phyloP scores from a whole-genome alignment of 2,113 vertebrate genomes.

The Ranitomeya imitator region DNA sequence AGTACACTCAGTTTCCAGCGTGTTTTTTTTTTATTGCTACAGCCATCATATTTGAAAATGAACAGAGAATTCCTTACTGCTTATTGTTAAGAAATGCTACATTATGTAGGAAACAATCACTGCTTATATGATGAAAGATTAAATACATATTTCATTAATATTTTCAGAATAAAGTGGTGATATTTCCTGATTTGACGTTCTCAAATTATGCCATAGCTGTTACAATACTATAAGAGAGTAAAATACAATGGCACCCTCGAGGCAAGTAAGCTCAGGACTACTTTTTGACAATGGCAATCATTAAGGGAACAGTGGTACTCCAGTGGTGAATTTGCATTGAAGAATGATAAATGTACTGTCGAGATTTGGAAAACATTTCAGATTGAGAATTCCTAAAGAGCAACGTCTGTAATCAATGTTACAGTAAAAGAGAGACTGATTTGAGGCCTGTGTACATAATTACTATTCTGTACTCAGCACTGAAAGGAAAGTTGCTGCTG shows the following conservation, averaged over 20 bases:
- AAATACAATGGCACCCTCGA: constrained; percentile 48
- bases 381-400: constrained; percentile 31
- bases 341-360: constrained; percentile 29
- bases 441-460: constrained; percentile 42
- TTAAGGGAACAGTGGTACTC: constrained; percentile 51
- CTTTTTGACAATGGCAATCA: constrained; percentile 52
- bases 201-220: constrained; percentile 40
- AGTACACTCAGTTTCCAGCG: neutral
- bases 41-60: neutral
- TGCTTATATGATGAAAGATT: constrained; percentile 29
- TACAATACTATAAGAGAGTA: constrained; percentile 41
- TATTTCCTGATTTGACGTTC: constrained; percentile 36
- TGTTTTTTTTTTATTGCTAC: neutral
- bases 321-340: constrained; percentile 48
- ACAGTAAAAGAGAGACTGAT: constrained; percentile 30
- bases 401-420: constrained; percentile 45
- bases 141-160: constrained; percentile 53
- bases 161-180: constrained; percentile 36
- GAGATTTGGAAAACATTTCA: constrained; percentile 49
- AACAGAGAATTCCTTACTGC: constrained; percentile 2
- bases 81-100: constrained; percentile 27
- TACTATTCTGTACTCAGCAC: constrained; percentile 14
- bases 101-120: constrained; percentile 31
- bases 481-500: neutral
- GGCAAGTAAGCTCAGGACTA: constrained; percentile 37